Evolutionary conservation across 2,888 invertebrate species (phyloP).

Genomic region (Deladenus siricidicola): DNA sequence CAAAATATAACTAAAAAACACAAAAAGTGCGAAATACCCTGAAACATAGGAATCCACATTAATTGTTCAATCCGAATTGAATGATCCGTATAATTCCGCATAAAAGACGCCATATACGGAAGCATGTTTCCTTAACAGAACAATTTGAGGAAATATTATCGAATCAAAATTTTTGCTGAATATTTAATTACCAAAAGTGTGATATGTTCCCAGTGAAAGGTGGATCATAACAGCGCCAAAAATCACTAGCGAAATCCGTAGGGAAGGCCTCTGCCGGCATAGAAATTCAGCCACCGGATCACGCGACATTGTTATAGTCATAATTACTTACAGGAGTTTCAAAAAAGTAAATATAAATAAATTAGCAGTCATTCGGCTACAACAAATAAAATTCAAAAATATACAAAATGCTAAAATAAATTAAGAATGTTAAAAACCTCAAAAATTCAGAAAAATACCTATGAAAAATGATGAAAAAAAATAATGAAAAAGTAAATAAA

Average conservation of each 20-base stretch:
- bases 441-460: too few relatives aligned
- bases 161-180: too few relatives aligned
- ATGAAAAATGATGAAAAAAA: too few relatives aligned
- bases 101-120: constrained; percentile 52
- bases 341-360: too few relatives aligned
- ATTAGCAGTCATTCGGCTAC: too few relatives aligned
- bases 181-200: constrained; percentile 51
- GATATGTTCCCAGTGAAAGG: constrained; percentile 51
- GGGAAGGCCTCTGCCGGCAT: constrained; percentile 12
- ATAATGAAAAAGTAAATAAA: too few relatives aligned
- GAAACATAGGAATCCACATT: constrained; percentile 52
- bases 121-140: constrained; percentile 47
- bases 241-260: constrained; percentile 38
- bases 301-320: not conserved
- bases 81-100: constrained; percentile 48
- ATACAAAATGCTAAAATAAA: too few relatives aligned
- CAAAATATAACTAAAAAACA: not conserved
- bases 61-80: constrained; percentile 42
- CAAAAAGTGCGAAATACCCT: constrained; percentile 21
- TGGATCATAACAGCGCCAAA: constrained; percentile 50
- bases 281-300: constrained; percentile 29
- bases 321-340: too few relatives aligned
- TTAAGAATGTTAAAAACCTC: too few relatives aligned
- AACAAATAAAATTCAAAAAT: too few relatives aligned
- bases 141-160: not conserved